phyloP scores from a whole-genome alignment of 2,888 invertebrate species.

The Clistopyga incitator region DNA sequence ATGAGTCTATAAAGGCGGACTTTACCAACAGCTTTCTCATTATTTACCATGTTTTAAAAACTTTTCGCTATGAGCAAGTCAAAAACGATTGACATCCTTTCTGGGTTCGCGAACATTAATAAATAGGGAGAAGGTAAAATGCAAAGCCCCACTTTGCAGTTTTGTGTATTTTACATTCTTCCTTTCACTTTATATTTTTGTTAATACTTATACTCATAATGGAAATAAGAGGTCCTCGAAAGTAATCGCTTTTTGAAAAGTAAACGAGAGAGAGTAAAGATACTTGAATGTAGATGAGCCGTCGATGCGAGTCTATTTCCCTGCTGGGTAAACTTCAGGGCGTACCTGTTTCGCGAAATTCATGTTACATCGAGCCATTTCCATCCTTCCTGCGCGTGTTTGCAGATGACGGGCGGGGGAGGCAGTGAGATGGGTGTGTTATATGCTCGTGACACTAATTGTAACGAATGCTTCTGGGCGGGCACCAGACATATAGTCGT shows the following conservation, averaged over 20 bases:
- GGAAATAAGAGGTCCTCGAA: not conserved
- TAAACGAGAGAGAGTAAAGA: slow-evolving; percentile 3
- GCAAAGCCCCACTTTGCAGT: not conserved
- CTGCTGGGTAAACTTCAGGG: not conserved
- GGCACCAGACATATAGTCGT: slow-evolving; percentile 47
- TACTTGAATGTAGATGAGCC: not conserved
- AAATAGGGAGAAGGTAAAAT: not conserved
- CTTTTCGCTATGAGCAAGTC: too few relatives aligned
- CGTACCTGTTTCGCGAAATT: slow-evolving; percentile 20
- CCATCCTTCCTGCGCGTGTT: slow-evolving; percentile 24
- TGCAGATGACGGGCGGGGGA: slow-evolving; percentile 43
- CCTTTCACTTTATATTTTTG: not conserved
- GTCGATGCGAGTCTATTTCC: not conserved
- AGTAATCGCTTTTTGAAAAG: not conserved
- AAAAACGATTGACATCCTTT: not conserved
- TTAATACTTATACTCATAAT: not conserved
- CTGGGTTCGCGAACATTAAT: not conserved
- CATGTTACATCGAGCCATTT: slow-evolving; percentile 23
- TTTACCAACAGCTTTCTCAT: too few relatives aligned
- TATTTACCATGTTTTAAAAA: too few relatives aligned
- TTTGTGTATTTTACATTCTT: not conserved
- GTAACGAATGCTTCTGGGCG: slow-evolving; percentile 75
- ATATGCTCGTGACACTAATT: slow-evolving; percentile 74
- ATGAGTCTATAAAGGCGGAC: too few relatives aligned
- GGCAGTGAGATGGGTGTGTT: slow-evolving; percentile 43